Evolutionary conservation across 2,888 invertebrate species (phyloP), one percentile per base, ranked within the genome.

Genomic region (Iselma pallidipennis): DNA sequence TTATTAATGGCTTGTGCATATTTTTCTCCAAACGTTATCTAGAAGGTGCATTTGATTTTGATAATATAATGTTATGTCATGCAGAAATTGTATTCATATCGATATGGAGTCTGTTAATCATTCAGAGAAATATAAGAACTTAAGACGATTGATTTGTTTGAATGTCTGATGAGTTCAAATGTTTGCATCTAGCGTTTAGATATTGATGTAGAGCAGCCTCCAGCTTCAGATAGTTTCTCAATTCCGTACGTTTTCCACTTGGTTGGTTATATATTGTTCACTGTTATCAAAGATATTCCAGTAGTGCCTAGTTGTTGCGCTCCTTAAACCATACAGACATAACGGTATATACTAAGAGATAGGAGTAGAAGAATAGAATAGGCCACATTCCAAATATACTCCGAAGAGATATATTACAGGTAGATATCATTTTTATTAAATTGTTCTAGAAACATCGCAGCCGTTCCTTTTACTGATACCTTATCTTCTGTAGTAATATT

Each of bases 401-500:
- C 33, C 10, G 16, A 7, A 16, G 37, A 37, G 16, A 37, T 37
- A 37, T 37, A 37, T 37, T 37, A 16, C 37, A 37, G 9, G 6
- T 16, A 37, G 16, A 12, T 21, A 45, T 45, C 2, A 16, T 45
- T 21, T 45, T 45, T 45, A 45, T 45, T 45, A 21, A 21, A 45
- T 45, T 45, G 45, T 45, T 45, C 45, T 12, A 53, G 12, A 9
- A 21, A 23, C 19, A 53, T 37, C 12, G 29, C 16, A 33, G 28
- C 21, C 33, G 23, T 53, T 52, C 23, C 21, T 16, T 53, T 33
- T 53, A 29, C 2, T 28, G 25, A 53, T 37, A 37, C 26, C 53
- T 53, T 57, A 55, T 58, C 45, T 45, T 6, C 21, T 42, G 45
- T 55, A 49, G 57, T 55, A 58, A 62, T 58, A 62, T 58, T 51